Conservation (phyloP, 2,888 invertebrate species). For the Syrphus vitripennis region DNA sequence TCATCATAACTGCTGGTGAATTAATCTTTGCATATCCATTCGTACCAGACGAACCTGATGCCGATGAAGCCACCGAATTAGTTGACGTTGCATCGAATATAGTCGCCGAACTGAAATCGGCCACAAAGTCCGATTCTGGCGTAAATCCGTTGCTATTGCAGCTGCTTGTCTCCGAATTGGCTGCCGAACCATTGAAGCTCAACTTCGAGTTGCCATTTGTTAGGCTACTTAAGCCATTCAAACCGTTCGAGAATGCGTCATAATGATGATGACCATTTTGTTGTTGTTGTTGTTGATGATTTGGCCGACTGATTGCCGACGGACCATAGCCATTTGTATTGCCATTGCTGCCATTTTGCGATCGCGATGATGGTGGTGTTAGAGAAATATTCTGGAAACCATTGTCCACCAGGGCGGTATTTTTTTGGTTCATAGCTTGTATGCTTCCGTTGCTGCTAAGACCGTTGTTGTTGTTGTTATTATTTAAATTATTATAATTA, state of each 20-base stretch:
- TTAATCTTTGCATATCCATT: constrained; percentile 79
- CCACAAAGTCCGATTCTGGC: constrained; percentile 84
- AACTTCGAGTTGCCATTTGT: constrained; percentile 58
- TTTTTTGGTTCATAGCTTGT: constrained; percentile 71
- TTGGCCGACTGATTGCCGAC: constrained; percentile 78
- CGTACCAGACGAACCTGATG: constrained; percentile 75
- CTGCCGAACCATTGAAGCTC: constrained; percentile 73
- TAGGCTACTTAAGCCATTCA: constrained; percentile 72
- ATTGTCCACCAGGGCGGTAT: constrained; percentile 73
- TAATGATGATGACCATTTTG: constrained; percentile 73
- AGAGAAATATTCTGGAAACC: constrained; percentile 78
- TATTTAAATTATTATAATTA: constrained; percentile 47
- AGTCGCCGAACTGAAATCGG: constrained; percentile 87
- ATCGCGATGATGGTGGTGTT: constrained; percentile 79
- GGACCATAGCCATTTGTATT: constrained; percentile 75
- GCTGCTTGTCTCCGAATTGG: constrained; percentile 79
- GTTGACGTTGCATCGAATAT: constrained; percentile 85
- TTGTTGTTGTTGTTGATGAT: constrained; percentile 73
- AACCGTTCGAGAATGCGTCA: constrained; percentile 75
- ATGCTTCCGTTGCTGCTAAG: constrained; percentile 58
- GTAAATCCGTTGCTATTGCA: constrained; percentile 80
- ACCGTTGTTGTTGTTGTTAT: not conserved
- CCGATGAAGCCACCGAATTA: constrained; percentile 74
- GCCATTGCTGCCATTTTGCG: constrained; percentile 78
- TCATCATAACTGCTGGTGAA: constrained; percentile 68